Evolutionary conservation across 1,140 invertebrate species (phyloP), one percentile per base, ranked within the genome.

Genomic region (Drosophila yakuba): DNA sequence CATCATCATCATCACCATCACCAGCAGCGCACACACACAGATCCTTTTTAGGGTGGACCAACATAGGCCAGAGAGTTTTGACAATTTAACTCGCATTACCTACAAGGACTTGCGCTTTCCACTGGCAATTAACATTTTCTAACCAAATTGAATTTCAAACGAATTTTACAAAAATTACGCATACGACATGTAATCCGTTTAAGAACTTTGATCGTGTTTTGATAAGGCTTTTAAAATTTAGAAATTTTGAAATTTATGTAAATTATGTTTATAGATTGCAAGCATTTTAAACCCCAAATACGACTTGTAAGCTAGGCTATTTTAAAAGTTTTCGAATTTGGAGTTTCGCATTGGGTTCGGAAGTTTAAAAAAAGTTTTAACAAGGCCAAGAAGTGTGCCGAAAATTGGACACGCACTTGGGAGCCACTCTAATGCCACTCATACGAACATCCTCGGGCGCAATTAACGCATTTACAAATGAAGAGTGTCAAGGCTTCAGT

Each of bases 391-490:
- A 61, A 20, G 2, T n/a, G 3, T 14, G 1, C 23, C 0, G 5
- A n/a, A 23, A 55, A 4, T 10, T 32, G 5, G 10, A 15, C n/a
- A 12, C 11, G 50, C 32, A 36, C 8, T 4, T 15, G 59, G 39
- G 38, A 35, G 35, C 60, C 64, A 68, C 64, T 39, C 64, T 44
- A 66, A 54, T 45, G 35, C 47, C 47, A 35, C 23, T 15, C 41
- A 48, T 35, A 57, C 72, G 62, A 62, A 54, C 57, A 58, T 51
- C 59, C 72, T 82, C 71, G 60, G 61, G 67, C 83, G 76, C 84
- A 89, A 89, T 89, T 89, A 89, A 89, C 84, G 84, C 80, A 89
- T 89, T 89, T 80, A 89, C 73, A 89, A 89, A 89, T 89, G 84
- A 89, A 89, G 84, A 89, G 84, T 89, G 84, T 89, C 84, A 89